Conservation (phyloP, 2,113 vertebrate species). For the Sprattus sprattus region DNA sequence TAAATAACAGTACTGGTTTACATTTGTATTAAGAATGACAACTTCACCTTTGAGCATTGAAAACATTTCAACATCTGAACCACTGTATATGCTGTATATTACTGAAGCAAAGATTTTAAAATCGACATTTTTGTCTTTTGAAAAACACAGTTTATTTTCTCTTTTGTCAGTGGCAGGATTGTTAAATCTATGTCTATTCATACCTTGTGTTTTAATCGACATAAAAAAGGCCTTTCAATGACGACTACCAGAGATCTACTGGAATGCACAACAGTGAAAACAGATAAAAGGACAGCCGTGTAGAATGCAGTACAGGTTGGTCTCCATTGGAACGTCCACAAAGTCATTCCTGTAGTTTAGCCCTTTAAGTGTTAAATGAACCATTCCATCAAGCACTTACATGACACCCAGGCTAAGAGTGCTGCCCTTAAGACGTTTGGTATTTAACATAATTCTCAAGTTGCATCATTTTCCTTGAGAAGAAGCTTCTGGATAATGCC, state of each 20-base stretch:
- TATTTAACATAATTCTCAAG: not conserved
- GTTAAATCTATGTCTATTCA: slow-evolving; percentile 41
- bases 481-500: not conserved
- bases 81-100: slow-evolving; percentile 58
- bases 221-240: slow-evolving; percentile 47
- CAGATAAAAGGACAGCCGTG: slow-evolving; percentile 37
- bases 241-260: slow-evolving; percentile 37
- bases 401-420: not conserved
- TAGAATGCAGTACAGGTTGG: slow-evolving; percentile 60
- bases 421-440: not conserved
- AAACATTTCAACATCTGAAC: slow-evolving; percentile 15
- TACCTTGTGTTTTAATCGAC: slow-evolving; percentile 22
- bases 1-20: slow-evolving; percentile 64
- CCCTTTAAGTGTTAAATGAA: slow-evolving; percentile 61
- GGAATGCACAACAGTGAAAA: slow-evolving; percentile 30
- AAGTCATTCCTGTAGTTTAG: slow-evolving; percentile 63
- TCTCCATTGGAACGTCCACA: slow-evolving; percentile 70
- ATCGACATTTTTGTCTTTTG: slow-evolving; percentile 34
- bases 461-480: not conserved
- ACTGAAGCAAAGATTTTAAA: slow-evolving; percentile 49
- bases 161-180: slow-evolving; percentile 50
- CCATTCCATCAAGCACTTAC: not conserved
- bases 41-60: slow-evolving; percentile 29
- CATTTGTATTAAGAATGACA: slow-evolving; percentile 41
- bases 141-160: not conserved